Base-by-base conservation (phyloP, 2,113 vertebrate species). In the Pseudorectes ferrugineus region DNA sequence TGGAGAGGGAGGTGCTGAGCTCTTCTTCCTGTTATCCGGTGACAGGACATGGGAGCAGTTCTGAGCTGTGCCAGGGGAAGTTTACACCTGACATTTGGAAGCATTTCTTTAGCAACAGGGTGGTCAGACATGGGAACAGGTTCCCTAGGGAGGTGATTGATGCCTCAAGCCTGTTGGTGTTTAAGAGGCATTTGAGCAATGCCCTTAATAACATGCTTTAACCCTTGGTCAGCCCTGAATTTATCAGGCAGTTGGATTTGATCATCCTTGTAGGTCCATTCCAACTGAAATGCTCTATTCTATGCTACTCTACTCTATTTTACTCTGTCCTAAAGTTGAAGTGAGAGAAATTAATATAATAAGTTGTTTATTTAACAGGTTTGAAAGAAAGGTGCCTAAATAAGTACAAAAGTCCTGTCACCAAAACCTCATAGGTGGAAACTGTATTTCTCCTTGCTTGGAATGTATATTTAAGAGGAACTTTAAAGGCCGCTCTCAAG, bases 261-360 rank as follows among this genome's bases (percentile, higher is more conserved):
- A 24, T n/a, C 0, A 0, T 58, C 2, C 0, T 43, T 58, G 28
- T 38, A 13, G 15, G 14, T 42, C 4, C 12, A 31, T 74, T 78
- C 17, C 38, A 61, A 52, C 10, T 42, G 16, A 65, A 51, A 65
- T 76, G 12, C 4, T 54, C 35, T 35, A 16, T 46, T 52, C 20
- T 19, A 4, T 26, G 62, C 26, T 40, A 5, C 10, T 49, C 57
- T 43, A 4, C 31, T 25, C 42, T 46, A 14, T 25, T 67, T 18
- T 36, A 36, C 54, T 23, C 29, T 61, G 9, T 61, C 51, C 58
- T 63, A 22, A 62, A 55, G 14, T n/a, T 65, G 5, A 67, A 89
- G 52, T 36, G 12, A 24, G 21, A 54, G 3, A 79, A 76, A 61
- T 31, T 80, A 36, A 51, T 51, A 65, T 5, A 78, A 33, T 10